Evolutionary conservation across 2,888 invertebrate species (phyloP).

Genomic region (Idaea straminata): DNA sequence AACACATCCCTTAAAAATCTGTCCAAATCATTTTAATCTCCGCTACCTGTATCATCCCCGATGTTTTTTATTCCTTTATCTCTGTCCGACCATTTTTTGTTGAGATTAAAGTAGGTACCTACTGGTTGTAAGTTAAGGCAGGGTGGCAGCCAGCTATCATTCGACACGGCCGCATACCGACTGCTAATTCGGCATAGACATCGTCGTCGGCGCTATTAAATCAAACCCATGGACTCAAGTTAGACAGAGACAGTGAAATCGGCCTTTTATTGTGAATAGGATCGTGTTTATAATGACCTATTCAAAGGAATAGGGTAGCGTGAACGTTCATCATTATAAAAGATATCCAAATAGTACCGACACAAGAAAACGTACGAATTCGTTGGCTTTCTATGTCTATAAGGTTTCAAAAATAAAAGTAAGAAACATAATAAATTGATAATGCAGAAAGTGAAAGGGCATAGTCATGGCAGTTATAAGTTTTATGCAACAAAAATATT

Average conservation of each 20-base stretch:
- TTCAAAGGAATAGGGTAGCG: slow-evolving; percentile 26
- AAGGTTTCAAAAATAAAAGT: not conserved
- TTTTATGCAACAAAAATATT: too few relatives aligned
- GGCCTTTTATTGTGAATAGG: slow-evolving; percentile 26
- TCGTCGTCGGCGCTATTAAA: slow-evolving; percentile 9
- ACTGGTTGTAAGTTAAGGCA: slow-evolving; percentile 53
- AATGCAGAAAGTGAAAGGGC: too few relatives aligned
- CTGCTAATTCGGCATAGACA: slow-evolving; percentile 60
- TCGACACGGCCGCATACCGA: slow-evolving; percentile 70
- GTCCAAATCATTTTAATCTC: slow-evolving; percentile 46
- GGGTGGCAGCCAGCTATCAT: slow-evolving; percentile 65
- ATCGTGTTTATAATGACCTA: slow-evolving; percentile 34
- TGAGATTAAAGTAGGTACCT: slow-evolving; percentile 52
- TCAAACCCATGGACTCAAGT: slow-evolving; percentile 26
- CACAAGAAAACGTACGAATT: not conserved
- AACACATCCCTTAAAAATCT: slow-evolving; percentile 23
- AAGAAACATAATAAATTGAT: too few relatives aligned
- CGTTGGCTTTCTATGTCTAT: not conserved
- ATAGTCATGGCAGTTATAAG: too few relatives aligned
- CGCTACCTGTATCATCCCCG: slow-evolving; percentile 75
- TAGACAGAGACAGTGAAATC: slow-evolving; percentile 30
- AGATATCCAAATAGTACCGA: not conserved
- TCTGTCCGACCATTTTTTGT: slow-evolving; percentile 57
- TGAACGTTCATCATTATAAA: slow-evolving; percentile 23
- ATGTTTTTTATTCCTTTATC: slow-evolving; percentile 55